Base-by-base conservation (phyloP, 2,888 invertebrate genomes). In the Noctua janthe region DNA sequence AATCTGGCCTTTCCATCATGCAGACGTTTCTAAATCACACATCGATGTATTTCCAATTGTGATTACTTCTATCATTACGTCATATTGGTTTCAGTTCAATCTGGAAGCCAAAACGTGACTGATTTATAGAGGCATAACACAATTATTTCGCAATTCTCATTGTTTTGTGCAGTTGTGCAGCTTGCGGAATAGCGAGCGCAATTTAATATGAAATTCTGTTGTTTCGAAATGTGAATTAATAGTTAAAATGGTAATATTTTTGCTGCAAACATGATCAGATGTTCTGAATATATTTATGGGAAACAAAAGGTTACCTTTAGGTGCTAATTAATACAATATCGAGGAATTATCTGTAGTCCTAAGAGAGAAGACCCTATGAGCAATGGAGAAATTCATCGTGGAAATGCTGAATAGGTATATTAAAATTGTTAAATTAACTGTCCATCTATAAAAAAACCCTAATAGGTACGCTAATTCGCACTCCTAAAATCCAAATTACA, bases 61-160 rank as follows among this genome's bases (percentile, higher is more conserved):
- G 43, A 75, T 83, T 66, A 87, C 66, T 83, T 73, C 62, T 62
- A 78, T 70, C 49, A 75, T 73, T 86, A 69, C 69, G 39, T 73
- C 66, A 83, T 86, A 77, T 83, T 73, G 72, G 67, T 71, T 84
- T 74, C 78, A 87, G 71, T 78, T 83, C 74, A 83, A 87, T 83
- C 72, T 74, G 78, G 54, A 35, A 87, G 29, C 54, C 78, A 73
- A 73, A 74, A 83, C 78, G 70, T 78, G 84, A 87, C 75, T 87
- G 87, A 84, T 84, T 84, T 84, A 78, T 83, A 75, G 64, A 78
- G 71, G 66, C 78, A 73, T 75, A 78, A 83, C 72, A 66, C 69
- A 83, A 84, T 84, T 87, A 84, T 84, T 75, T 84, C 70, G 35
- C 64, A 78, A 86, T 78, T 62, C 70, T 59, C 75, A 54, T 78